Base-by-base conservation (phyloP, 2,113 vertebrate genomes). In the Beaufortia kweichowensis region DNA sequence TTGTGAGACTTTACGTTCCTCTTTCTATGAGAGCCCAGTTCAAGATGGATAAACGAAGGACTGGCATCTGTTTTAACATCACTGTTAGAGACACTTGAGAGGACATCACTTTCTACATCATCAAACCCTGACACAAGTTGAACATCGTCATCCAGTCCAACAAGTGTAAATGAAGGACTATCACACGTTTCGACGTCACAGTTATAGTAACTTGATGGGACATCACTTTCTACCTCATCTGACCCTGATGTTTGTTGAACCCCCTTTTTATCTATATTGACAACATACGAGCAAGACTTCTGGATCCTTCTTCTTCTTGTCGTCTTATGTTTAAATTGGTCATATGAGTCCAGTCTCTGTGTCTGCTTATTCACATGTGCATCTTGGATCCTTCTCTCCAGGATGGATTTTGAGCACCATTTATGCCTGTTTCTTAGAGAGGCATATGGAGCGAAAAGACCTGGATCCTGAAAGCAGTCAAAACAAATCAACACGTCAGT, bases 391-490 rank as follows among this genome's bases (percentile, higher is more conserved):
- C 73, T 68, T 28, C 23, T 69, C 21, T 59, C 66, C 26, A 21
- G 3, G 33, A 77, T 56, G 31, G 15, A 33, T 24, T 41, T 3
- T 2, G 71, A 5, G 15, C 46, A 48, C 75, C 71, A 82, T 21
- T 29, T 46, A 11, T 48, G 21, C 21, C 33, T 31, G 2, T 46
- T 55, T 78, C 23, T 79, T 33, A n/a, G 35, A 4, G 28, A 6
- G 33, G 4, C 6, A 6, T 8, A 11, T 11, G 2, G 10, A 71
- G 80, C 65, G 56, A 83, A 84, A 56, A 21, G 33, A 3, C 5
- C 24, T 12, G 3, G 17, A 24, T 80, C 61, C 83, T 84, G 68
- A 59, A 81, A 83, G 23, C 53, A 57, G 69, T 39, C 2, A 4
- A 59, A 21, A 46, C 15, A 21, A 4, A 39, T 46, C 33, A 31